phyloP scores from a whole-genome alignment of 2,797 vertebrate species.

The Coregonus ussuriensis region DNA sequence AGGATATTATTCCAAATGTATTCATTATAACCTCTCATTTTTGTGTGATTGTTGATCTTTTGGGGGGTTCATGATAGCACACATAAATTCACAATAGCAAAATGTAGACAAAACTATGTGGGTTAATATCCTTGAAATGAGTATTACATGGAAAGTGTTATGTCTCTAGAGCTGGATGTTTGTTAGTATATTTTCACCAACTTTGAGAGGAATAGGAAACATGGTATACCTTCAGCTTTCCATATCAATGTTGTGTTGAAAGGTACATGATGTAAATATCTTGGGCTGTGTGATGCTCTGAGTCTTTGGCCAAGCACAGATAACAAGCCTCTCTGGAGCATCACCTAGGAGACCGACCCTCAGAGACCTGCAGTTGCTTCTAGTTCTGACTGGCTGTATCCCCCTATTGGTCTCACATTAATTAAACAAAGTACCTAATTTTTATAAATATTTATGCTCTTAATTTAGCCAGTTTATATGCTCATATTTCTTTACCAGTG shows the following conservation, averaged over 20 bases:
- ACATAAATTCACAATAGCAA: not conserved
- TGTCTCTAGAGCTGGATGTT: not conserved
- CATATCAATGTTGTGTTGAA: conserved; percentile 26
- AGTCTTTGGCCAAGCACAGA: conserved; percentile 56
- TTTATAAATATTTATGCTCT: not conserved
- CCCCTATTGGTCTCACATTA: conserved; percentile 18
- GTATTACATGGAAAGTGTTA: not conserved
- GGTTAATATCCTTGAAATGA: not conserved
- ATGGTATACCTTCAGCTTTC: not conserved
- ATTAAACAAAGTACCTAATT: conserved; percentile 23
- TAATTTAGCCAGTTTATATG: not conserved
- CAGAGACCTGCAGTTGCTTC: conserved; percentile 30
- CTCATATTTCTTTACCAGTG: not conserved
- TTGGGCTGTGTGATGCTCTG: conserved; percentile 52
- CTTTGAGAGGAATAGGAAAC: not conserved
- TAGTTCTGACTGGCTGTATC: conserved; percentile 29
- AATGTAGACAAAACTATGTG: not conserved
- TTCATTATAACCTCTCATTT: not conserved
- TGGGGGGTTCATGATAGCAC: not conserved
- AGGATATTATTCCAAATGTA: not conserved
- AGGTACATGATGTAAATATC: conserved; percentile 51
- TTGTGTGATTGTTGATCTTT: not conserved
- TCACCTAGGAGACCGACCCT: conserved; percentile 68
- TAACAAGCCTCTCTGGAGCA: conserved; percentile 70
- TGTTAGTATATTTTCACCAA: not conserved